Conservation (phyloP, 2,797 vertebrate genomes). For the Bovichtus variegatus region DNA sequence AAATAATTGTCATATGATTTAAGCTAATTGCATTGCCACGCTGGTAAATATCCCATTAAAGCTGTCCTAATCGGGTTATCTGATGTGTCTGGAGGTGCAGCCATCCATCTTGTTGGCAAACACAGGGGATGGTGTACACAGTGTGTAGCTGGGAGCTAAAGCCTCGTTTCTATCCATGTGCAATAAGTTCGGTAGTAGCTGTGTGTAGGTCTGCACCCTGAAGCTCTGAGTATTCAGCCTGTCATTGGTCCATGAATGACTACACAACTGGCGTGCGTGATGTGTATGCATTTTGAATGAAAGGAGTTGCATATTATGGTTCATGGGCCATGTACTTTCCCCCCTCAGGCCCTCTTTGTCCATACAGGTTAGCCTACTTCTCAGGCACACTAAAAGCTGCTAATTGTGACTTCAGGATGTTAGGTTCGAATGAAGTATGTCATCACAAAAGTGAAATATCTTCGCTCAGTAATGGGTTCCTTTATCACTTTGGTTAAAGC, state of each 20-base stretch:
- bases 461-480: neutral
- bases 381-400: neutral
- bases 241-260: conserved; percentile 21
- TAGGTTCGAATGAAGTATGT: conserved; percentile 2
- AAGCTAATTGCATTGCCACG: conserved; percentile 50
- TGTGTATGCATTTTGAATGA: conserved; percentile 46
- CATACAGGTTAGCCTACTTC: conserved; percentile 17
- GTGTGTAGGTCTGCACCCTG: conserved; percentile 36
- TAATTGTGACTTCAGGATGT: neutral
- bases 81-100: conserved; percentile 67
- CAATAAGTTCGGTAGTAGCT: conserved; percentile 50
- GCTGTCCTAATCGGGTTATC: conserved; percentile 64
- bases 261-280: conserved; percentile 46
- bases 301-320: conserved; percentile 34
- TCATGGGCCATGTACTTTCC: conserved; percentile 31
- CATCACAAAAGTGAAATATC: neutral
- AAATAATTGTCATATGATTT: conserved; percentile 56
- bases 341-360: conserved; percentile 31
- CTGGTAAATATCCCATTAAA: conserved; percentile 66
- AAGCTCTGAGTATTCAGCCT: conserved; percentile 24
- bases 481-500: neutral
- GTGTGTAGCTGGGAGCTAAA: conserved; percentile 12
- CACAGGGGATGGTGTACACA: conserved; percentile 28
- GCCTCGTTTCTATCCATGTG: conserved; percentile 33
- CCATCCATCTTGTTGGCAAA: conserved; percentile 75